phyloP scores from a whole-genome alignment of 2,113 vertebrate genomes.

The Chiloscyllium plagiosum region DNA sequence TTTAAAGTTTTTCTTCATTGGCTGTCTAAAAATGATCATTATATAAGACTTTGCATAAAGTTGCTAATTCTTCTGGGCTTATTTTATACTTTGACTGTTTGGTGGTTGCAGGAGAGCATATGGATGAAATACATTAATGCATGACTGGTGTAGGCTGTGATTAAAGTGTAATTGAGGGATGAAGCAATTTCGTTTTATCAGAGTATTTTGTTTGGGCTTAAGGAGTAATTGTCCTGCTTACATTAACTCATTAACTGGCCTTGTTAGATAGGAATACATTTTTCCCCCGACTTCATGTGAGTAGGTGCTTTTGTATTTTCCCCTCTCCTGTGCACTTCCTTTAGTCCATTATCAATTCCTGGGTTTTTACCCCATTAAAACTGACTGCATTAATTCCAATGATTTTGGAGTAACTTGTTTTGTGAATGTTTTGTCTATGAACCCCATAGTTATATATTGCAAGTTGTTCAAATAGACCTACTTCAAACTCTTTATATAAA shows the following conservation, averaged over 20 bases:
- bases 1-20: not conserved
- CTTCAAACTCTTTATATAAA: not conserved
- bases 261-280: not conserved
- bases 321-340: too few species aligned
- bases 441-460: not conserved
- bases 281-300: not conserved
- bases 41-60: not conserved
- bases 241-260: not conserved
- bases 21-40: not conserved
- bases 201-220: not conserved
- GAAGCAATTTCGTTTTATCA: not conserved
- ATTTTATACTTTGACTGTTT: not conserved
- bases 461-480: not conserved
- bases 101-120: not conserved
- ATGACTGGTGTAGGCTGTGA: not conserved
- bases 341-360: not conserved
- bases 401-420: not conserved
- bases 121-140: not conserved
- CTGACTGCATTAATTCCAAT: not conserved
- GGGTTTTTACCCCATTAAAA: not conserved
- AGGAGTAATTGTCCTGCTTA: not conserved
- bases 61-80: not conserved
- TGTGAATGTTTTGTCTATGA: not conserved
- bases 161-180: not conserved
- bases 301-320: not conserved